Conservation (phyloP, 2,797 vertebrate species). For the Helicolenus hilgendorfi region DNA sequence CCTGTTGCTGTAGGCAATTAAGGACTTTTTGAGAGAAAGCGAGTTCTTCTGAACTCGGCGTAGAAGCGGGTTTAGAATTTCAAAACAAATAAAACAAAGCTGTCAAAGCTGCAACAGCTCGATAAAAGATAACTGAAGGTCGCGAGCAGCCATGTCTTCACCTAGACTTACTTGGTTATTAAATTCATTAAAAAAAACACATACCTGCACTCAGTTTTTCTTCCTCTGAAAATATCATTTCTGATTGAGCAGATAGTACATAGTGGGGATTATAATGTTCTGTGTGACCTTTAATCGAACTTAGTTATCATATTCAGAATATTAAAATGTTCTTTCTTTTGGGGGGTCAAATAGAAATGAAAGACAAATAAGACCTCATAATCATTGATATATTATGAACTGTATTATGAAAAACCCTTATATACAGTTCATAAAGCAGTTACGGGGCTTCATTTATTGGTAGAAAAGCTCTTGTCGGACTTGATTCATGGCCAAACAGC, state of each 20-base stretch:
- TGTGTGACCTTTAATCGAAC: slow-evolving; percentile 21
- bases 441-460: background rate
- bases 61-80: slow-evolving; percentile 5
- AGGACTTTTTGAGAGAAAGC: slow-evolving; percentile 17
- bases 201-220: slow-evolving; percentile 3
- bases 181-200: slow-evolving; percentile 6
- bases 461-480: background rate
- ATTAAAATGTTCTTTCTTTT: background rate
- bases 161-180: slow-evolving; percentile 4
- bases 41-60: background rate
- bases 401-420: background rate
- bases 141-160: background rate
- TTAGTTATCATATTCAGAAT: background rate
- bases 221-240: background rate
- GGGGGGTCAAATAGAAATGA: background rate
- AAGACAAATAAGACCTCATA: background rate
- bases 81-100: slow-evolving; percentile 41
- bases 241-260: background rate
- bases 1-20: slow-evolving; percentile 28
- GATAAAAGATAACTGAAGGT: slow-evolving; percentile 25
- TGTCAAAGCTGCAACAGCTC: slow-evolving; percentile 1
- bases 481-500: background rate
- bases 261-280: background rate
- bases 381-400: background rate
- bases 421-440: background rate